Conservation (phyloP, 2,888 invertebrate species). For the Meandrusa payeni region DNA sequence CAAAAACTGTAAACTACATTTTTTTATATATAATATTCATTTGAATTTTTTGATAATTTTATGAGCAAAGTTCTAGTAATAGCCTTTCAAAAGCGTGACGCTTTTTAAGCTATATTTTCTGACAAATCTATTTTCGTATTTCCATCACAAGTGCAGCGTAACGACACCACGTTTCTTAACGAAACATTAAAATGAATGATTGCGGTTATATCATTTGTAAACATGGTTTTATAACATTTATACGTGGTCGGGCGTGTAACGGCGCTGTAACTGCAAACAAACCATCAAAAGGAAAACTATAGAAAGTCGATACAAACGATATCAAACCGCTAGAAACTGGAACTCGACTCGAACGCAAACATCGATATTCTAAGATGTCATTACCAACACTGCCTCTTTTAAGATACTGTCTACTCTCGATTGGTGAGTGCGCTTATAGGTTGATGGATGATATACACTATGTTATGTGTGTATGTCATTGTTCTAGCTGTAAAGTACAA, state of each 20-base stretch:
- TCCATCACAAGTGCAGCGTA: background rate
- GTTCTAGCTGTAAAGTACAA: too few relatives aligned
- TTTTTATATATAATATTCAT: too few relatives aligned
- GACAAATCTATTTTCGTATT: background rate
- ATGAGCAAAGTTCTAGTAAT: too few relatives aligned
- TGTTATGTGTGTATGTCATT: too few relatives aligned
- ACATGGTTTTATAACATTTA: constrained; percentile 4
- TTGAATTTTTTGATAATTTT: too few relatives aligned
- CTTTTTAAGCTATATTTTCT: too few relatives aligned
- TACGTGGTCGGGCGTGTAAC: constrained; percentile 11
- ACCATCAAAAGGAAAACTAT: constrained; percentile 38
- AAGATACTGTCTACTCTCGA: constrained; percentile 49
- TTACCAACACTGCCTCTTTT: constrained; percentile 52
- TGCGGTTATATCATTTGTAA: constrained; percentile 7
- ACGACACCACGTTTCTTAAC: background rate
- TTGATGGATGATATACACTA: too few relatives aligned
- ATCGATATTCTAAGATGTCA: constrained; percentile 19
- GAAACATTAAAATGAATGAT: constrained; percentile 5
- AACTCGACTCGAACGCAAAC: constrained; percentile 33
- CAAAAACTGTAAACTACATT: too few relatives aligned
- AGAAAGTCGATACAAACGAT: constrained; percentile 47
- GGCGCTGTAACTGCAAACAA: constrained; percentile 19
- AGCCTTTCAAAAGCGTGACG: too few relatives aligned
- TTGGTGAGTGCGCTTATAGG: too few relatives aligned
- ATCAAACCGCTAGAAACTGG: constrained; percentile 58